Base-by-base conservation (phyloP, 1,140 invertebrate species). In the Drosophila sp. region DNA sequence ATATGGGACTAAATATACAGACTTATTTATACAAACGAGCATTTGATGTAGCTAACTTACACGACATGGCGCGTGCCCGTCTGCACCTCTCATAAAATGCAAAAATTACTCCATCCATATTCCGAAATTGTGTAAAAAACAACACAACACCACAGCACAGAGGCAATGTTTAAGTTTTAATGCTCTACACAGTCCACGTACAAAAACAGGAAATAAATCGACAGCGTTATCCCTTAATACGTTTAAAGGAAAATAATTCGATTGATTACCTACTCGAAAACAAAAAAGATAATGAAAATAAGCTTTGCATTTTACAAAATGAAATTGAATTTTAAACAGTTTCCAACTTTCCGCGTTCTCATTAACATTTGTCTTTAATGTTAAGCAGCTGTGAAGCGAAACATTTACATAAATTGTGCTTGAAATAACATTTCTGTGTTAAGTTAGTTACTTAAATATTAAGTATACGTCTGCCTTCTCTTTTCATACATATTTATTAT, bases 91-190 rank as follows among this genome's bases (percentile, higher is more conserved):
- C n/a, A n/a, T 27, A 5, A 29, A 29, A 29, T 7, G 5, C 25
- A 5, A 9, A 70, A 62, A 79, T 75, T 65, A 75, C 75, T 70
- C 59, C 70, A 45, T 50, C 46, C 13, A 25, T 29, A 13, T 25
- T 7, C 25, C 11, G 45, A 14, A 48, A 48, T 50, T 27, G 25
- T 13, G n/a, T n/a, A n/a, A 48, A n/a, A 38, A 4, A 18, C 50
- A 29, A 43, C 43, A 43, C 46, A 43, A 32, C 11, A 16, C 27
- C n/a, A n/a, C n/a, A n/a, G n/a, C n/a, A n/a, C n/a, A n/a, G n/a
- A 61, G 40, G 6, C 46, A 11, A 43, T 46, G n/a, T 38, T 56
- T 14, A 56, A 57, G 51, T n/a, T 43, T 27, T 43, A 51, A 59
- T 48, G n/a, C 14, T 32, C 27, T 14, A 50, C 46, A 14, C 16